phyloP scores from a whole-genome alignment of 92 coral and sea anemone species.

The Parazoanthus atlanticus region DNA sequence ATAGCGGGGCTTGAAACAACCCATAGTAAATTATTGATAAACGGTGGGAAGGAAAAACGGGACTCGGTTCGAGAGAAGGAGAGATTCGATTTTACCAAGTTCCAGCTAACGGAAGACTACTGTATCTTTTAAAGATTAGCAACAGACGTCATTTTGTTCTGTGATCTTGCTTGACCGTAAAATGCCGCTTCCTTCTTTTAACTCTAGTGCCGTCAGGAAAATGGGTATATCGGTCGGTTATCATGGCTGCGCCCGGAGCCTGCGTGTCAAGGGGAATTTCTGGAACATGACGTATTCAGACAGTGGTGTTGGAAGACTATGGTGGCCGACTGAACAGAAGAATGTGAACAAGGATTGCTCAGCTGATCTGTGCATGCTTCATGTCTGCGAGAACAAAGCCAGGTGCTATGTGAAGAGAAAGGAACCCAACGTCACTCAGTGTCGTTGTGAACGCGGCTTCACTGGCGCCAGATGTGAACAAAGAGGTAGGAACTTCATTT shows the following conservation, averaged over 20 bases:
- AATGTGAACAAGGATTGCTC: slow-evolving; percentile 3
- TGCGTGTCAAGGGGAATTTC: slow-evolving; percentile 11
- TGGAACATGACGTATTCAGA: slow-evolving; percentile 7
- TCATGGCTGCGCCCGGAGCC: slow-evolving; percentile 4
- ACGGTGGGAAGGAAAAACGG: too few species aligned
- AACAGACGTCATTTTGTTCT: too few species aligned
- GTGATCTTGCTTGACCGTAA: too few species aligned
- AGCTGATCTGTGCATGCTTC: slow-evolving; percentile 22
- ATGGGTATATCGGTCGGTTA: slow-evolving; percentile 25
- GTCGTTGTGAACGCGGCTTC: slow-evolving; percentile 8
- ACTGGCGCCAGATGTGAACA: slow-evolving; percentile 30
- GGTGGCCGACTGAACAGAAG: background rate
- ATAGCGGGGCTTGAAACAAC: too few species aligned
- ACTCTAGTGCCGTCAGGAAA: slow-evolving; percentile 2
- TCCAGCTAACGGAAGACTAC: too few species aligned
- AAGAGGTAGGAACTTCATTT: background rate
- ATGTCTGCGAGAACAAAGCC: slow-evolving; percentile 6
- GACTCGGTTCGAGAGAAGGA: too few species aligned
- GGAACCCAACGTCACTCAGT: background rate
- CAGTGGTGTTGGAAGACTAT: too few species aligned
- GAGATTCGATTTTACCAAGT: too few species aligned
- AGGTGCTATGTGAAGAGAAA: background rate
- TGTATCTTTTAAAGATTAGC: too few species aligned
- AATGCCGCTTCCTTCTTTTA: background rate
- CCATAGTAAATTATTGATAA: too few species aligned